A percentile compares a stretch with the other conserved stretches of the same genome.
phyloP scores from a whole-genome alignment of 2,797 vertebrate genomes.

The Cyclura pinguis region DNA sequence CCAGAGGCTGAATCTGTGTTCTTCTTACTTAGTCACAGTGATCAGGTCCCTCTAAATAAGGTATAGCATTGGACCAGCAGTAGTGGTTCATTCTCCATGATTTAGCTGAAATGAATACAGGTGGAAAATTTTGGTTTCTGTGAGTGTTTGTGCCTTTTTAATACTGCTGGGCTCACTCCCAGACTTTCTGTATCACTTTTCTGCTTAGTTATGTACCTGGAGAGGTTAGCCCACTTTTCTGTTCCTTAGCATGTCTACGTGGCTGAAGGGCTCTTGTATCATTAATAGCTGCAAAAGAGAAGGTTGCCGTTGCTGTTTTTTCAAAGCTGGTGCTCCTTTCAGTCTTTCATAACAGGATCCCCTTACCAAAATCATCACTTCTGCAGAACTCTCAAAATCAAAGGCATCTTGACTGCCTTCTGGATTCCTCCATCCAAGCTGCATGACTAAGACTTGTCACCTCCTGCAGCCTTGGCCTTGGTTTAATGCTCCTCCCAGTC shows the following conservation, averaged over 20 bases:
- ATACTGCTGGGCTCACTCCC: background rate
- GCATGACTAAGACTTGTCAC: background rate
- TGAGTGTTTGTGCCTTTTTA: background rate
- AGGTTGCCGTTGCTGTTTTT: background rate
- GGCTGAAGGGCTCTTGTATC: background rate
- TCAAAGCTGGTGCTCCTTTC: background rate
- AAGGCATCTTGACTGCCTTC: background rate
- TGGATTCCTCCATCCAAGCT: background rate
- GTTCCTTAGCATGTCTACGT: background rate
- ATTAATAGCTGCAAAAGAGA: background rate
- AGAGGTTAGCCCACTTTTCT: slow-evolving; percentile 24
- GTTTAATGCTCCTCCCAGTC: background rate
- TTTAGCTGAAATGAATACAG: background rate
- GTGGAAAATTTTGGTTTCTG: background rate
- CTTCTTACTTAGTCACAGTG: background rate
- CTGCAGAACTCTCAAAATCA: background rate
- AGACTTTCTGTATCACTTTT: accelerated
- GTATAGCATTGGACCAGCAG: too few species aligned
- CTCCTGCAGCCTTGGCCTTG: too few species aligned
- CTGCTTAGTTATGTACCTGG: background rate
- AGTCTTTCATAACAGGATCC: background rate
- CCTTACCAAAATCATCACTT: background rate
- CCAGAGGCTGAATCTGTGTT: background rate
- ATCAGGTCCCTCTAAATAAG: background rate
- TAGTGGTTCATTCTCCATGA: background rate